Percentiles rank a stretch among this genome's conserved stretches.
Conservation (phyloP, 1,140 invertebrate species). For the Hesperophylax magnus region DNA sequence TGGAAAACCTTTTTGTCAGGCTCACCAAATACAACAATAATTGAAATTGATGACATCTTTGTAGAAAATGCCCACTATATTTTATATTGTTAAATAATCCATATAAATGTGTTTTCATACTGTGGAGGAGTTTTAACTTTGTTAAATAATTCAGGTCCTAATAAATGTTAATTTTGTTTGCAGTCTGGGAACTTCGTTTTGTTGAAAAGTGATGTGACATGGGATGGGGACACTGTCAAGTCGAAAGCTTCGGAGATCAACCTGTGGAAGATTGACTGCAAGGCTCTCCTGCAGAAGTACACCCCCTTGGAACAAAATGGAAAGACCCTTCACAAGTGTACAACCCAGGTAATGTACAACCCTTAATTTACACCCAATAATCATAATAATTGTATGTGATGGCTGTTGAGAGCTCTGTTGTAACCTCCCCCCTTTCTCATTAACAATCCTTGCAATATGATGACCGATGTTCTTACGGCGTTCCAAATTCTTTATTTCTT, state of each 20-base stretch:
- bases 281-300: constrained; percentile 83
- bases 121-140: constrained; percentile 59
- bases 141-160: too few relatives aligned
- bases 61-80: too few relatives aligned
- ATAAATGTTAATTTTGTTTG: constrained; percentile 57
- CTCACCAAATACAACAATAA: too few relatives aligned
- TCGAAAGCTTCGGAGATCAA: constrained; percentile 73
- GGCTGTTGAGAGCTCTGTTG: too few relatives aligned
- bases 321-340: constrained; percentile 81
- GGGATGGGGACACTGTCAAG: constrained; percentile 70
- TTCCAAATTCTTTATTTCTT: too few relatives aligned
- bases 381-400: background rate
- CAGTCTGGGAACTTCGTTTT: constrained; percentile 80
- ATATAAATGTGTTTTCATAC: too few relatives aligned
- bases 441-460: too few relatives aligned
- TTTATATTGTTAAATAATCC: too few relatives aligned
- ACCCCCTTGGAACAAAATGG: constrained; percentile 80
- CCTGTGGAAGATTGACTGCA: constrained; percentile 86
- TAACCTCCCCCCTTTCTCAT: too few relatives aligned
- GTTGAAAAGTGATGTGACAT: constrained; percentile 76
- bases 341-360: constrained; percentile 77
- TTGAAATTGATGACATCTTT: too few relatives aligned
- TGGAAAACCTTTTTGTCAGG: too few relatives aligned
- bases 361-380: too few relatives aligned
- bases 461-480: background rate